Evolutionary conservation across 2,888 invertebrate species (phyloP), one percentile per base, ranked within the genome.

Genomic region (Lepidochitona cinerea): DNA sequence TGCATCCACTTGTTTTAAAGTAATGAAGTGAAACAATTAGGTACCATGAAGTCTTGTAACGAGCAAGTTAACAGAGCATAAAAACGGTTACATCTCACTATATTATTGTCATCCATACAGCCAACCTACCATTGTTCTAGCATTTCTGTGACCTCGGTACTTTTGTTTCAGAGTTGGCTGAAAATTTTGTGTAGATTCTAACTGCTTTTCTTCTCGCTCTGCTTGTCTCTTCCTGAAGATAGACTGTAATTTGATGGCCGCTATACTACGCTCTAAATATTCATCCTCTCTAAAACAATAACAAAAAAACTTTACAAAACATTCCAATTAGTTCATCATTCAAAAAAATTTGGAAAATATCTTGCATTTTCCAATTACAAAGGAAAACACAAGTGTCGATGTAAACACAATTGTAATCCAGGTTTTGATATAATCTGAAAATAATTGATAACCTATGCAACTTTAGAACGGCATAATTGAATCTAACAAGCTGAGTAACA

Each of bases 121-220:
- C 2, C 53, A 23, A 49, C 78, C 79, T 79, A 91, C 92, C 91
- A 92, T 91, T 12, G 92, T 92, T 72, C 92, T 82, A 18, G 96
- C 94, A 91, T 96, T 96, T 72, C 96, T 93, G 90, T 96, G 96
- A 0, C 96, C 96, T 69, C 92, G 93, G 88, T 93, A 96, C 84
- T 94, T 94, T 91, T 93, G 93, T 85, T 93, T 94, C 77, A 94
- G 92, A 76, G 80, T 71, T 5, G 89, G 89, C 71, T 86, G 85
- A 64, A 82, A 84, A 26, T 88, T 81, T 68, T 84, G 82, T 67
- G 79, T 81, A 75, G 83, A 74, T 52, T 82, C 84, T 72, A 84
- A 81, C 59, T 85, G 84, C 73, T 80, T 81, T 70, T 83, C 83
- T 54, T 83, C 81, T 23, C 84, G 81, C 71, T 87, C 85, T 72